Conservation (phyloP, 2,113 vertebrate species). For the Spilogale gracilis region DNA sequence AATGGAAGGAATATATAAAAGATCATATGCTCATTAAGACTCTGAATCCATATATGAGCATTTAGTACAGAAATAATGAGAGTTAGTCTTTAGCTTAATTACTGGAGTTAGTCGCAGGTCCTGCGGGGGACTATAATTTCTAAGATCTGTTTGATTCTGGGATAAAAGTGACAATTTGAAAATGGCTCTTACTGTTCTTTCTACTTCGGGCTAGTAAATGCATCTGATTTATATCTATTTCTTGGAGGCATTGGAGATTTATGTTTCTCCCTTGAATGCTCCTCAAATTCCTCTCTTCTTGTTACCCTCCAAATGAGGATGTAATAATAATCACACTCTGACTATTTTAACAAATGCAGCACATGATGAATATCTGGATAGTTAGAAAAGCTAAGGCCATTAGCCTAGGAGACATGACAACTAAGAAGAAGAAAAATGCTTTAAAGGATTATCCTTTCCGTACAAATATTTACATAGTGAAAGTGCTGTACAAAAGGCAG, state of each 20-base stretch:
- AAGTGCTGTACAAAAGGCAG: constrained; percentile 14
- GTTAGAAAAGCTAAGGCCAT: background rate
- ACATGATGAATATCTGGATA: background rate
- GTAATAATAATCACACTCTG: background rate
- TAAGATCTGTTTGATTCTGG: constrained; percentile 47
- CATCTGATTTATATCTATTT: constrained; percentile 36
- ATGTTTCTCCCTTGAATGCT: background rate
- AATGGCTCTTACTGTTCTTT: constrained; percentile 21
- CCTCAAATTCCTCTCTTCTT: constrained; percentile 31
- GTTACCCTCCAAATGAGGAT: background rate
- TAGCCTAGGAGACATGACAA: background rate
- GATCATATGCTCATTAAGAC: constrained; percentile 66
- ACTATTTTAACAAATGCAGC: background rate
- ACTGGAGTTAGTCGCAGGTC: background rate
- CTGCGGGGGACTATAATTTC: background rate
- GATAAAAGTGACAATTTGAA: constrained; percentile 40
- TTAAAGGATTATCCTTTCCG: background rate
- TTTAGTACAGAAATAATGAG: constrained; percentile 57
- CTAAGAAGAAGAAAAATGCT: constrained; percentile 9
- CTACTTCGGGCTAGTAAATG: background rate
- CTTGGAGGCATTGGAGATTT: background rate
- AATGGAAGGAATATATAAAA: constrained; percentile 59
- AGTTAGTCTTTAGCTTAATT: constrained; percentile 60
- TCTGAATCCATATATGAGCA: constrained; percentile 28
- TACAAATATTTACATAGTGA: background rate